These are phyloP conservation scores for Suillia variegata DNA, from an alignment of 2,888 invertebrate genomes.

Conservation along the genomic window DNA sequence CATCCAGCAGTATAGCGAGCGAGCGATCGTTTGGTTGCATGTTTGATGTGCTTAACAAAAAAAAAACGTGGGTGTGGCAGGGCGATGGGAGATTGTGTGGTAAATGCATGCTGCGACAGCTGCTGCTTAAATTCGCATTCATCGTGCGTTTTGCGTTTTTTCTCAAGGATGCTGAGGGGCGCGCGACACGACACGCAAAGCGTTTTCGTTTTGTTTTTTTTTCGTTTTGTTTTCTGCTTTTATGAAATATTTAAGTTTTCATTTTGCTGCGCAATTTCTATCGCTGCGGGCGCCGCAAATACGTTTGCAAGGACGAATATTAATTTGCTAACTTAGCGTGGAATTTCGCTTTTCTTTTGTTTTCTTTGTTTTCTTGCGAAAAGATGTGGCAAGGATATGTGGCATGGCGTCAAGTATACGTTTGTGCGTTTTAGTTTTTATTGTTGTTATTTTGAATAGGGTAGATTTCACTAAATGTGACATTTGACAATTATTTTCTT, in stretches of 20 bases:
- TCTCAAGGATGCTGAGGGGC: neutral
- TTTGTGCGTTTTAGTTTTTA: neutral
- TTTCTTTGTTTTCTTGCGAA: no score
- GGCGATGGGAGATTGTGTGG: neutral
- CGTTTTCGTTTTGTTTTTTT: slow-evolving; percentile 28
- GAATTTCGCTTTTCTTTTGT: neutral
- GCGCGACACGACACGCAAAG: neutral
- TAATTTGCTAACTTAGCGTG: slow-evolving; percentile 50
- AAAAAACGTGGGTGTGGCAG: neutral
- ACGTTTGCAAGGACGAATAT: slow-evolving; percentile 46
- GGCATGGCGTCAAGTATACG: neutral
- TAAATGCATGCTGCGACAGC: neutral
- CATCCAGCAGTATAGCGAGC: neutral
- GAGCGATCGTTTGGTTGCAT: neutral
- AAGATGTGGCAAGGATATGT: neutral
- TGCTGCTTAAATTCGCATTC: slow-evolving; percentile 2
- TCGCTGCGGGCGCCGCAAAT: neutral
- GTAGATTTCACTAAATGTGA: no score
- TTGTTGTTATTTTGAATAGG: no score
- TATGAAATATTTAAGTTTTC: no score
- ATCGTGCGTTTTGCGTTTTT: neutral
- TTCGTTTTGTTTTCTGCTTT: slow-evolving; percentile 7
- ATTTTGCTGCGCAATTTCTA: neutral
- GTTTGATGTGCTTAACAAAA: neutral
- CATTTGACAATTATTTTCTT: no score